phyloP scores from a whole-genome alignment of 2,797 vertebrate species.

The Bradypus variegatus region DNA sequence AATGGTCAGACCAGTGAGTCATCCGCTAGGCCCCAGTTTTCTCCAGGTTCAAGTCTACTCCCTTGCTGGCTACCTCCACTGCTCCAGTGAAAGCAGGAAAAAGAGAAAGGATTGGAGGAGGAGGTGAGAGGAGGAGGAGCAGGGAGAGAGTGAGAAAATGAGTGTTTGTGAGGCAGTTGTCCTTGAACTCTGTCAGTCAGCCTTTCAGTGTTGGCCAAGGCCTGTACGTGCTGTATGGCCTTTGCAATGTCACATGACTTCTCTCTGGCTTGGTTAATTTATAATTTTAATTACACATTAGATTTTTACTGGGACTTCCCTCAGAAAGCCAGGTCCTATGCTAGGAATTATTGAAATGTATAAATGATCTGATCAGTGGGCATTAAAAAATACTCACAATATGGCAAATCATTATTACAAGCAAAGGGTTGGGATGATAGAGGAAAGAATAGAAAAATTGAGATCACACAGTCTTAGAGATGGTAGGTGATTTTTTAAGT shows the following conservation, averaged over 20 bases:
- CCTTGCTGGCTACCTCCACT: background rate
- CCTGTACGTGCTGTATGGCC: background rate
- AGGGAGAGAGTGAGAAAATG: background rate
- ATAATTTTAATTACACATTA: background rate
- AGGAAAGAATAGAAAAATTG: rapidly evolving
- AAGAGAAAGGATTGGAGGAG: background rate
- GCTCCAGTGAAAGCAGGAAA: background rate
- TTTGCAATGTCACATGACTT: background rate
- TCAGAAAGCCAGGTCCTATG: background rate
- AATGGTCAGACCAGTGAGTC: background rate
- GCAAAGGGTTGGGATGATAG: background rate
- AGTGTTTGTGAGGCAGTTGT: background rate
- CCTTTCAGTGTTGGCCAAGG: background rate
- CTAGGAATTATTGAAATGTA: background rate
- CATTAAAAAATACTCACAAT: rapidly evolving
- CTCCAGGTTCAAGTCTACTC: background rate
- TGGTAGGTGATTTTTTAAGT: background rate
- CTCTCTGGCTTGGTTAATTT: background rate
- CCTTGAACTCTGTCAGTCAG: background rate
- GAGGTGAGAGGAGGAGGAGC: too few relatives aligned
- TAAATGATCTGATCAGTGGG: too few relatives aligned
- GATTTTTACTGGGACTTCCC: background rate
- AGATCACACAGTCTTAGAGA: rapidly evolving
- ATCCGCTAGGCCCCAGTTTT: background rate
- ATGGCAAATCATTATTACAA: too few relatives aligned